Percentiles rank a stretch among this genome's conserved stretches.
These are phyloP conservation scores for Jordanella pulchra DNA, from an alignment of 2,797 vertebrate genomes.

Conservation along the genomic window DNA sequence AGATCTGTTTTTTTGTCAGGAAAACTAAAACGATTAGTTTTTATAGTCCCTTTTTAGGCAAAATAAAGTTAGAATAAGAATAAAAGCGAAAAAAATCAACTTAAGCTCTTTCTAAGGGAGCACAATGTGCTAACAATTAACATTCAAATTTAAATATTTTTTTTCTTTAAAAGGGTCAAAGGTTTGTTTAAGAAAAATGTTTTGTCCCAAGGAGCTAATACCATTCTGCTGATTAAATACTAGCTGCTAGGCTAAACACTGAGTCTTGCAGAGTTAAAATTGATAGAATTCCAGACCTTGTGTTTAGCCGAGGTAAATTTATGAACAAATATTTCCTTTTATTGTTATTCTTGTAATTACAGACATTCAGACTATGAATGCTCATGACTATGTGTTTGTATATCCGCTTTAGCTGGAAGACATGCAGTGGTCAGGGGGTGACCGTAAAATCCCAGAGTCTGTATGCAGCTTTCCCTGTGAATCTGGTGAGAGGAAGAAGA, in stretches of 20 bases:
- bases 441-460: slow-evolving; percentile 77
- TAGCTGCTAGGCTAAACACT: not conserved
- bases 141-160: not conserved
- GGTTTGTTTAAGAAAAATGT: not conserved
- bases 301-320: not conserved
- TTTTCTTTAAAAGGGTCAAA: too few relatives aligned
- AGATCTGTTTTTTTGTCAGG: not conserved
- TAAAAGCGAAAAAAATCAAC: not conserved
- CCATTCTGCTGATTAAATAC: not conserved
- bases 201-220: not conserved
- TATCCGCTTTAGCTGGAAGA: slow-evolving; percentile 75
- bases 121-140: not conserved
- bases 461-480: slow-evolving; percentile 90
- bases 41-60: not conserved
- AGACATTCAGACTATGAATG: not conserved
- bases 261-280: not conserved
- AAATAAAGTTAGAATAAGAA: not conserved
- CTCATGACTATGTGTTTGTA: slow-evolving; percentile 20
- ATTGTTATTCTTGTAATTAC: not conserved
- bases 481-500: slow-evolving; percentile 89
- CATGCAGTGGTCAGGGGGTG: slow-evolving; percentile 84
- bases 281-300: not conserved
- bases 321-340: not conserved
- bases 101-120: not conserved
- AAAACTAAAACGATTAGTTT: not conserved